A percentile compares a stretch with the other conserved stretches of the same genome.
Conservation (phyloP, 2,888 invertebrate species). For the Drosophila kambysellisi region DNA sequence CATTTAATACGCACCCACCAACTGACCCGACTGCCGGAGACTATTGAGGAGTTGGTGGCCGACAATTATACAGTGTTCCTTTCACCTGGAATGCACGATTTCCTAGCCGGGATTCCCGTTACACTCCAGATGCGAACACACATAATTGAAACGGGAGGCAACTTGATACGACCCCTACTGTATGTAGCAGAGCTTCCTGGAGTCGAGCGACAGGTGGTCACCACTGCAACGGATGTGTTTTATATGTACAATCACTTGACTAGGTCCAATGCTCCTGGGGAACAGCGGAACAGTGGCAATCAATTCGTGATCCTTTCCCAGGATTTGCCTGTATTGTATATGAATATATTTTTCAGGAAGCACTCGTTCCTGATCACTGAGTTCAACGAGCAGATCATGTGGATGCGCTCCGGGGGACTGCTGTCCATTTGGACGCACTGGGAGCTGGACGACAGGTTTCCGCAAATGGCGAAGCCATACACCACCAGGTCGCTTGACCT, state of each 20-base stretch:
- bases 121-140: conserved; percentile 44
- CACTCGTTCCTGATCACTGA: conserved; percentile 71
- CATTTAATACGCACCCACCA: conserved; percentile 69
- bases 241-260: conserved; percentile 43
- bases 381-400: conserved; percentile 64
- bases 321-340: conserved; percentile 53
- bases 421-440: conserved; percentile 56
- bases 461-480: background rate
- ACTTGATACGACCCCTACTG: conserved; percentile 19
- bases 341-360: conserved; percentile 69
- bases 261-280: conserved; percentile 7
- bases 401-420: conserved; percentile 66
- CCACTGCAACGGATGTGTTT: conserved; percentile 45
- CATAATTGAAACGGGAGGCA: background rate
- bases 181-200: conserved; percentile 30
- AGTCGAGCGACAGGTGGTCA: conserved; percentile 31
- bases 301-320: conserved; percentile 52
- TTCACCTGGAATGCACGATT: conserved; percentile 33
- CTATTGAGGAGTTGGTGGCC: conserved; percentile 54
- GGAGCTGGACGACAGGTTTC: conserved; percentile 34
- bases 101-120: conserved; percentile 41
- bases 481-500: background rate
- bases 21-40: conserved; percentile 49
- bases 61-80: conserved; percentile 51
- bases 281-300: background rate